A percentile compares a stretch with the other conserved stretches of the same genome.
Evolutionary conservation across 2,113 vertebrate species (phyloP).

Genomic region (Cisticola juncidis): DNA sequence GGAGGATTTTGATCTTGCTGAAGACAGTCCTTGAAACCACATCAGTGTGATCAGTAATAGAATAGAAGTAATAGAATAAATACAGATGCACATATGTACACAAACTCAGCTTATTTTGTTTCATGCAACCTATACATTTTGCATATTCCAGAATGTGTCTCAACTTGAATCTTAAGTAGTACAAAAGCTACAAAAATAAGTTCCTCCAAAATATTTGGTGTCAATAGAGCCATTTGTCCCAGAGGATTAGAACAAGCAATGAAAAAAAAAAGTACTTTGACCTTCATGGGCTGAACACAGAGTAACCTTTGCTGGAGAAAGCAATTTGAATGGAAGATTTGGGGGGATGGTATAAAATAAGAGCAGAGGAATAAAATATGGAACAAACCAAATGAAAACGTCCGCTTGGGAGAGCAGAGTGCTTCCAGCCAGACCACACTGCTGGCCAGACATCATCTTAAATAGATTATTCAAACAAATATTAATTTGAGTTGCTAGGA

Average conservation of each 20-base stretch:
- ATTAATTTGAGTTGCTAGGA: conserved; percentile 72
- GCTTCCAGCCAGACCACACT: conserved; percentile 67
- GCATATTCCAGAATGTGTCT: not conserved
- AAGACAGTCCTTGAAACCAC: not conserved
- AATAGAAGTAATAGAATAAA: not conserved
- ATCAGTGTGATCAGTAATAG: not conserved
- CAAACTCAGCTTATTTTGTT: not conserved
- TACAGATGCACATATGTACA: not conserved
- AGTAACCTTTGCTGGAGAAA: not conserved
- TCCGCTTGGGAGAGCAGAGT: conserved; percentile 24
- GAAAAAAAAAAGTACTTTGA: not conserved
- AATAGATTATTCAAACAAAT: conserved; percentile 73
- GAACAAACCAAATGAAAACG: conserved; percentile 43
- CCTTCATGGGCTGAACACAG: not conserved
- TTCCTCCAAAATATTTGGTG: not conserved
- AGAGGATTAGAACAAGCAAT: not conserved
- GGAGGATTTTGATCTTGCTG: not conserved
- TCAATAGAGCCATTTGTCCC: not conserved
- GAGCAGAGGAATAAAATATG: conserved; percentile 45
- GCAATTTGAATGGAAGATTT: not conserved
- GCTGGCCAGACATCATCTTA: conserved; percentile 67
- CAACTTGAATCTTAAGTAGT: not conserved
- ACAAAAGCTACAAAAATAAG: not conserved
- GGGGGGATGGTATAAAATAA: not conserved
- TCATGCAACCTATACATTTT: not conserved